Percentiles rank a stretch among this genome's conserved stretches.
phyloP scores from a whole-genome alignment of 2,113 vertebrate species.

The Clarias batrachus region DNA sequence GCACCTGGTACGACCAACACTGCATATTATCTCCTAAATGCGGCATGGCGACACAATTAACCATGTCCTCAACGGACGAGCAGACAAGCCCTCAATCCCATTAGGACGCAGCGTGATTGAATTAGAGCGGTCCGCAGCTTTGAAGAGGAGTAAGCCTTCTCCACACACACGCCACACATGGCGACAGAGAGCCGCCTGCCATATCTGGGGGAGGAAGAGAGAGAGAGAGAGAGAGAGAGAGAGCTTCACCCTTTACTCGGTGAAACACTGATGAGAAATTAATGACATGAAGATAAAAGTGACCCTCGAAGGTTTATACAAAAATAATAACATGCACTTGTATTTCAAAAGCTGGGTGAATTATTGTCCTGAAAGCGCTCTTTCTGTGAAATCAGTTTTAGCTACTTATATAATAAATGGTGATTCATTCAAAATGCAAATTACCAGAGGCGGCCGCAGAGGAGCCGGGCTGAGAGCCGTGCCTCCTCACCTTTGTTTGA shows the following conservation, averaged over 20 bases:
- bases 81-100: slow-evolving; percentile 50
- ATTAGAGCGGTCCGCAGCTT: slow-evolving; percentile 39
- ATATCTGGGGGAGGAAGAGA: not conserved
- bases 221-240: slow-evolving; percentile 3
- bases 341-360: slow-evolving; percentile 12
- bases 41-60: slow-evolving; percentile 49
- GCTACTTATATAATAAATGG: slow-evolving; percentile 8
- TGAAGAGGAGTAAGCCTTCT: slow-evolving; percentile 23
- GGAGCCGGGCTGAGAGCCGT: not conserved
- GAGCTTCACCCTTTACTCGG: not conserved
- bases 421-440: not conserved
- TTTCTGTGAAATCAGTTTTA: not conserved
- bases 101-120: slow-evolving; percentile 33
- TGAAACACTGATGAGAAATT: slow-evolving; percentile 7
- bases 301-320: not conserved
- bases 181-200: slow-evolving; percentile 16
- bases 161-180: slow-evolving; percentile 6
- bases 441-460: not conserved
- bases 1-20: slow-evolving; percentile 39
- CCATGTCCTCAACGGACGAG: slow-evolving; percentile 32
- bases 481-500: slow-evolving; percentile 11
- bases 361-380: not conserved
- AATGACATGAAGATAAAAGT: slow-evolving; percentile 5
- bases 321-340: slow-evolving; percentile 9
- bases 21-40: slow-evolving; percentile 46